Evolutionary conservation across 2,888 invertebrate genomes (phyloP).

Genomic region (Thecocarcelia acutangulata): DNA sequence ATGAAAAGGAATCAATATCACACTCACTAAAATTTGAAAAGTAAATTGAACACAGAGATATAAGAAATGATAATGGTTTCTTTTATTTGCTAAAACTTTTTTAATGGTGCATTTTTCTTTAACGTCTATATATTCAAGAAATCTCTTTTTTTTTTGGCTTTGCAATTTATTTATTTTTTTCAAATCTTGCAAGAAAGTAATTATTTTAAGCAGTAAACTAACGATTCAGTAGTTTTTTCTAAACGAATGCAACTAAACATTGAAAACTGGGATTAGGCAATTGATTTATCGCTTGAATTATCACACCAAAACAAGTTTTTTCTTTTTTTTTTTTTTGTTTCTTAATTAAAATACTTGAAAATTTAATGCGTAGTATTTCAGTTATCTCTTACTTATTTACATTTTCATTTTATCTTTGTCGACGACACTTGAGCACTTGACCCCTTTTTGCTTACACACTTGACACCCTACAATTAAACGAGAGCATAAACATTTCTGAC

Average conservation of each 20-base stretch:
- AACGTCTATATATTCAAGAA: background rate
- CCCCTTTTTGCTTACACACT: background rate
- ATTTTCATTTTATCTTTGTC: slow-evolving; percentile 7
- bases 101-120: background rate
- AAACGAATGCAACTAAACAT: slow-evolving; percentile 30
- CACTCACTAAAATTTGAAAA: background rate
- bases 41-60: background rate
- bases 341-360: slow-evolving; percentile 9
- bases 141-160: no score
- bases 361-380: slow-evolving; percentile 21
- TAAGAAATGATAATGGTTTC: background rate
- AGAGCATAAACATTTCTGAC: background rate
- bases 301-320: slow-evolving; percentile 18
- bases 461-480: background rate
- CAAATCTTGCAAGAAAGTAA: no score
- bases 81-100: background rate
- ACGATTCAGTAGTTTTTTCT: no score
- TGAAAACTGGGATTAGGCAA: slow-evolving; percentile 34
- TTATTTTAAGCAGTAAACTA: no score
- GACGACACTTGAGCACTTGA: slow-evolving; percentile 42
- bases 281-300: slow-evolving; percentile 48
- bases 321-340: background rate
- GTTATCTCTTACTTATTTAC: slow-evolving; percentile 51
- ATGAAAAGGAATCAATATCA: background rate
- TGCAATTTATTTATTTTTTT: no score